phyloP scores from a whole-genome alignment of 2,113 vertebrate genomes.

The Lophura nycthemera region DNA sequence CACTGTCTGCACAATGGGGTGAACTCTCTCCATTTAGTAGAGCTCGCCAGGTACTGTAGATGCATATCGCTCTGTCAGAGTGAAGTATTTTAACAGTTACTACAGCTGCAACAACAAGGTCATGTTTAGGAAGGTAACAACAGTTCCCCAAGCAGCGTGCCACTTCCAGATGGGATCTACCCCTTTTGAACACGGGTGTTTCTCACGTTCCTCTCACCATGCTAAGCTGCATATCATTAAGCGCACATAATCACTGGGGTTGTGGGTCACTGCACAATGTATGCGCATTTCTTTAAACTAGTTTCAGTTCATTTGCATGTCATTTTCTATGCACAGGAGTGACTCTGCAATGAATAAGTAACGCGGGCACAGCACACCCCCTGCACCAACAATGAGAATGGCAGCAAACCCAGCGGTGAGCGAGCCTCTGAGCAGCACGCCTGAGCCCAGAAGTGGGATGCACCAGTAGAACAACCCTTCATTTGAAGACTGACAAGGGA shows the following conservation, averaged over 20 bases:
- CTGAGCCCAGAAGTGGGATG: not conserved
- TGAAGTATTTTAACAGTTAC: not conserved
- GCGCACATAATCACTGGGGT: not conserved
- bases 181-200: not conserved
- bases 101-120: not conserved
- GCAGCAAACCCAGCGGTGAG: not conserved
- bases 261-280: conserved; percentile 12
- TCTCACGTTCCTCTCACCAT: not conserved
- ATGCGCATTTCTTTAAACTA: not conserved
- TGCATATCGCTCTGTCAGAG: not conserved
- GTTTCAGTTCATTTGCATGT: conserved; percentile 12
- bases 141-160: not conserved
- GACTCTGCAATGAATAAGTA: not conserved
- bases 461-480: not conserved
- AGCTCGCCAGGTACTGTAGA: not conserved
- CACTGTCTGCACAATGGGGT: not conserved
- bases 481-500: not conserved
- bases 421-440: not conserved
- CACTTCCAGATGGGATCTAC: not conserved
- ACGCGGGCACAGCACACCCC: not conserved
- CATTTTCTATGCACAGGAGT: conserved; percentile 14
- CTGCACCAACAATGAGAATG: not conserved
- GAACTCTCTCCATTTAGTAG: not conserved
- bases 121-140: not conserved
- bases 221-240: not conserved